These are phyloP conservation scores for Dissostichus mawsoni DNA, from an alignment of 2,113 vertebrate genomes.

Conservation along the genomic window DNA sequence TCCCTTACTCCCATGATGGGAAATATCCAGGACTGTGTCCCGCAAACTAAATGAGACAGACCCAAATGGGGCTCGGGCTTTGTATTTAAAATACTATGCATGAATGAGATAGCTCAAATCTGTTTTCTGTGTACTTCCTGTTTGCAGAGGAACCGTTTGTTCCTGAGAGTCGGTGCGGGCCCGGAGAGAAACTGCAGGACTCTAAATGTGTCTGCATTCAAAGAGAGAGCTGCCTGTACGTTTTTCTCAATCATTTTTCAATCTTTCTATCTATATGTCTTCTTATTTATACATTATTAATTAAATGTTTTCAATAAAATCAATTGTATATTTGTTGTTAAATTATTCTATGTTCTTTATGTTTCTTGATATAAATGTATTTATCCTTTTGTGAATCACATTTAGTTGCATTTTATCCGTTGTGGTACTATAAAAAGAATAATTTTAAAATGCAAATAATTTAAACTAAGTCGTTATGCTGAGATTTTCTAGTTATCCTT, in stretches of 20 bases:
- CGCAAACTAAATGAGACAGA: background rate
- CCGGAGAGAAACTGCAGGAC: conserved; percentile 82
- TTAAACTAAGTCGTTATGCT: too few species aligned
- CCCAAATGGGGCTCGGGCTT: background rate
- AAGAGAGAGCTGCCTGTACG: conserved; percentile 89
- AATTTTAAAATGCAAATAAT: too few species aligned
- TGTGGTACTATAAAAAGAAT: too few species aligned
- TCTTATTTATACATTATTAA: background rate
- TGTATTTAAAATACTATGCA: background rate
- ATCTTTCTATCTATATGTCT: too few species aligned
- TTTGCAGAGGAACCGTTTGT: conserved; percentile 71
- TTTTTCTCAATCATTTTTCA: background rate
- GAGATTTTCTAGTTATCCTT: too few species aligned
- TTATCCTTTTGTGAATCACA: background rate
- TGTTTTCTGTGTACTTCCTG: conserved; percentile 21
- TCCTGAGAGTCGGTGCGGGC: conserved; percentile 81
- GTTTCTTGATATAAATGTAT: background rate
- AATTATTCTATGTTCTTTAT: too few species aligned
- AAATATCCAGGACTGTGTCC: background rate
- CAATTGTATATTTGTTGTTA: background rate
- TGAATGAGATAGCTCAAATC: background rate
- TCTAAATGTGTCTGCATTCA: conserved; percentile 88
- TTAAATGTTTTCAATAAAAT: too few species aligned
- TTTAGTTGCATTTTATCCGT: too few species aligned
- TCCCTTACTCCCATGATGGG: too few species aligned